Evolutionary conservation across 2,797 vertebrate genomes (phyloP).

Genomic region (Onychomys leucogaster): DNA sequence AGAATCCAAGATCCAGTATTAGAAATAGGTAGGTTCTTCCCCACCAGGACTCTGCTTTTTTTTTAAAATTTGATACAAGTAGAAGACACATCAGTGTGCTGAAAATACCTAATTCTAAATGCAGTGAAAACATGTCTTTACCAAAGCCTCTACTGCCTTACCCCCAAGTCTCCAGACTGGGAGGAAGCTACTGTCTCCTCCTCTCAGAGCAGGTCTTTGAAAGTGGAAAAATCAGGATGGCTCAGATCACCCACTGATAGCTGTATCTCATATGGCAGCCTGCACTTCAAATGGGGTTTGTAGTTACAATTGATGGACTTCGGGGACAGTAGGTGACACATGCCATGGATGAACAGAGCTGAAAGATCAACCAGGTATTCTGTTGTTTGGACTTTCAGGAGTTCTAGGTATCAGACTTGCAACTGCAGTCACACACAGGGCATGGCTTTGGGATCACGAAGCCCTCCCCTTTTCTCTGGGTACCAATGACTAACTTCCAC

Average conservation of each 20-base stretch:
- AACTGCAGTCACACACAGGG: background rate
- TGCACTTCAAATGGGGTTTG: constrained; percentile 47
- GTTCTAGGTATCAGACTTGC: constrained; percentile 41
- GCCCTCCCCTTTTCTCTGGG: constrained; percentile 18
- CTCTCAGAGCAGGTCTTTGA: background rate
- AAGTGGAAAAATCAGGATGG: constrained; percentile 45
- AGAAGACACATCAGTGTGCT: constrained; percentile 24
- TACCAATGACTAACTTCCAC: constrained; percentile 47
- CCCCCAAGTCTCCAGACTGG: background rate
- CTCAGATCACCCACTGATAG: constrained; percentile 8
- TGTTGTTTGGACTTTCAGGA: constrained; percentile 25
- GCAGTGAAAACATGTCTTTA: background rate
- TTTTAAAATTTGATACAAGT: constrained; percentile 39
- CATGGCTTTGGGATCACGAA: background rate
- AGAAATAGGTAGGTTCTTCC: background rate
- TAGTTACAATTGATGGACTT: constrained; percentile 47
- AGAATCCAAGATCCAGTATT: background rate
- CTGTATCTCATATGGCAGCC: background rate
- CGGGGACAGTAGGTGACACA: background rate
- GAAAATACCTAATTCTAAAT: constrained; percentile 42
- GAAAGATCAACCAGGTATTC: constrained; percentile 7
- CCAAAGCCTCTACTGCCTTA: constrained; percentile 11
- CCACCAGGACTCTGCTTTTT: constrained; percentile 16
- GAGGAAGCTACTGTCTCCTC: background rate
- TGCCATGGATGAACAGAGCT: background rate